phyloP scores from a whole-genome alignment of 2,797 vertebrate genomes.

The Ctenochaetus hawaiiensis region DNA sequence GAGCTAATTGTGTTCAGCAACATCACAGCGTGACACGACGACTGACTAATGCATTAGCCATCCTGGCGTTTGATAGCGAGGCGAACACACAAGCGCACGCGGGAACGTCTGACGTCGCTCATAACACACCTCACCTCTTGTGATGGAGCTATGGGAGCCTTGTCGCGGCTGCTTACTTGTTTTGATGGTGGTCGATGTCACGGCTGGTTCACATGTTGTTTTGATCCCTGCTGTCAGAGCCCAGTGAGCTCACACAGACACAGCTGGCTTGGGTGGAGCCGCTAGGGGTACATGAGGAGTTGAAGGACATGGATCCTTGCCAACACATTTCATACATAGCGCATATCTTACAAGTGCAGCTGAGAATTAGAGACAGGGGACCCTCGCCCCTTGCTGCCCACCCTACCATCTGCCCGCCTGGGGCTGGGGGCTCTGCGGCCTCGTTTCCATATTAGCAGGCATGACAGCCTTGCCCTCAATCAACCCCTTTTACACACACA shows the following conservation, averaged over 20 bases:
- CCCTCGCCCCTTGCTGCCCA: conserved; percentile 75
- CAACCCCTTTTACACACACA: conserved; percentile 56
- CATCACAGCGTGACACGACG: conserved; percentile 69
- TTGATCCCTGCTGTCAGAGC: conserved; percentile 82
- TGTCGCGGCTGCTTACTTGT: conserved; percentile 62
- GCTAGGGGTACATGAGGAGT: conserved; percentile 74
- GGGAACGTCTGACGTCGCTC: conserved; percentile 28
- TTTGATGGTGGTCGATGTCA: conserved; percentile 74
- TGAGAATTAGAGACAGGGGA: conserved; percentile 77
- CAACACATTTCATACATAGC: conserved; percentile 85
- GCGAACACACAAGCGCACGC: conserved; percentile 5
- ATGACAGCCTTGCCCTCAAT: conserved; percentile 77
- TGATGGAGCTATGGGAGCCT: conserved; percentile 68
- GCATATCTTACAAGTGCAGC: conserved; percentile 81
- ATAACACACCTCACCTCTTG: conserved; percentile 58
- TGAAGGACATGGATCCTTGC: conserved; percentile 86
- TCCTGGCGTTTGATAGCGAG: conserved; percentile 62
- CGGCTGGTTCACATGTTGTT: conserved; percentile 82
- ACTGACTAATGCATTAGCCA: conserved; percentile 78
- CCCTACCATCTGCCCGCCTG: conserved; percentile 83
- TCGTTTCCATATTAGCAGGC: conserved; percentile 69
- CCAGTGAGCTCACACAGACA: conserved; percentile 78
- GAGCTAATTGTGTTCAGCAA: conserved; percentile 71
- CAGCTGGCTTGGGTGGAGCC: conserved; percentile 81
- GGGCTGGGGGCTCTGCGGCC: conserved; percentile 55